Base-by-base conservation (phyloP, 2,888 invertebrate genomes). In the Xiphydria camelus region DNA sequence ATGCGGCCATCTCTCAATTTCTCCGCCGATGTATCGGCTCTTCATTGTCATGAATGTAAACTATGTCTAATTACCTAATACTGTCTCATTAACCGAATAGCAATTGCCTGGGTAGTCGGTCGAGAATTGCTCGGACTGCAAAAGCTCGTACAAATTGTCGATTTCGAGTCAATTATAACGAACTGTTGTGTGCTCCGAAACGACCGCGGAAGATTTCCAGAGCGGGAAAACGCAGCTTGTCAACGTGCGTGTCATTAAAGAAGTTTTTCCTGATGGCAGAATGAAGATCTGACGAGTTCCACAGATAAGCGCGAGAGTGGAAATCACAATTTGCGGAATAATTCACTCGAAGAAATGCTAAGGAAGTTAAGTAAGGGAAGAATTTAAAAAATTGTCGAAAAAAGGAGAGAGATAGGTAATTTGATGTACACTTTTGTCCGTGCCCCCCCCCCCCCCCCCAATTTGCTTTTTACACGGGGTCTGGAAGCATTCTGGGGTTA, bases 401-500 rank as follows among this genome's bases (percentile, higher is more conserved):
- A n/a, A 47, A 52, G 46, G 49, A 48, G 35, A 33, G 44, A 48
- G 41, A 59, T 62, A 62, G 66, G 61, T 69, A 69, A 71, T 68
- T 66, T 49, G 68, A 71, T 66, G 64, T 67, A 63, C 54, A 51
- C 57, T 59, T 44, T 54, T 62, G 59, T 49, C 35, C 51, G 47
- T 50, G 57, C 63, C 23, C 7, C n/a, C 39, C 68, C 68, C 65
- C 36, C 37, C 12, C 29, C 31, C 39, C 69, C 68, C 66, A 70
- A 59, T 58, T 63, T 70, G 68, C 68, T 70, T 69, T 70, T 43
- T 61, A 47, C 45, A 53, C 45, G 62, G 68, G 64, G 66, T 64
- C 62, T 68, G 58, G 59, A 69, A 70, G 71, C 70, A 69, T 52
- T 60, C 56, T 68, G 69, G 70, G 69, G 65, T 66, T 58, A 61